Evolutionary conservation across 2,888 invertebrate species (phyloP).

Genomic region (Listrodromus nycthemerus): DNA sequence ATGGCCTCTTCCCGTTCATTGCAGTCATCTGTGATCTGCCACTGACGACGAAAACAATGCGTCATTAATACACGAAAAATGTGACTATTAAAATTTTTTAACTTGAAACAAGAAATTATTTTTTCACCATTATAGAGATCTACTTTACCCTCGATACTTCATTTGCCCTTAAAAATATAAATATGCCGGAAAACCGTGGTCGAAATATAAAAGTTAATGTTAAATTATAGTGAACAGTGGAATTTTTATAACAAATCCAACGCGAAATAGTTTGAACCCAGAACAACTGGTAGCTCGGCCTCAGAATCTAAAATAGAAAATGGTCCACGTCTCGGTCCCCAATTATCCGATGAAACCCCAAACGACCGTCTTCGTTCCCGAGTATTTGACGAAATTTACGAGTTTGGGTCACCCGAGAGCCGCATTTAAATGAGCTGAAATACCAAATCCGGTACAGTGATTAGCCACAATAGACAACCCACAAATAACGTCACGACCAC

Average conservation of each 20-base stretch:
- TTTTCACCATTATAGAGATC: too few species aligned
- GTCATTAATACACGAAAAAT: neutral
- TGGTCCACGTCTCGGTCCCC: slow-evolving; percentile 19
- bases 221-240: neutral
- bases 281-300: neutral
- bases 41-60: slow-evolving; percentile 64
- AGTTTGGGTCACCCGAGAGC: slow-evolving; percentile 1
- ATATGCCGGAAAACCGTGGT: neutral
- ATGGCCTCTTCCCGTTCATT: slow-evolving; percentile 82
- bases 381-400: slow-evolving; percentile 12
- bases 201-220: too few species aligned
- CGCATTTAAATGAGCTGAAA: neutral
- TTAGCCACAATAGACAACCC: neutral
- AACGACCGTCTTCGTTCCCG: slow-evolving; percentile 30
- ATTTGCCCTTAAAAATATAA: neutral
- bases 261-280: neutral
- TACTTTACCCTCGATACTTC: neutral
- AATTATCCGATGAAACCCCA: slow-evolving; percentile 14
- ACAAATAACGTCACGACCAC: neutral
- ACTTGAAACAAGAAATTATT: too few species aligned
- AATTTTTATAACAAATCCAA: neutral
- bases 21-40: slow-evolving; percentile 81
- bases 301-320: slow-evolving; percentile 40
- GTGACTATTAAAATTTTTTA: too few species aligned
- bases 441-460: neutral